Base-by-base conservation (phyloP, 2,888 invertebrate species). In the Phengaris arion region DNA sequence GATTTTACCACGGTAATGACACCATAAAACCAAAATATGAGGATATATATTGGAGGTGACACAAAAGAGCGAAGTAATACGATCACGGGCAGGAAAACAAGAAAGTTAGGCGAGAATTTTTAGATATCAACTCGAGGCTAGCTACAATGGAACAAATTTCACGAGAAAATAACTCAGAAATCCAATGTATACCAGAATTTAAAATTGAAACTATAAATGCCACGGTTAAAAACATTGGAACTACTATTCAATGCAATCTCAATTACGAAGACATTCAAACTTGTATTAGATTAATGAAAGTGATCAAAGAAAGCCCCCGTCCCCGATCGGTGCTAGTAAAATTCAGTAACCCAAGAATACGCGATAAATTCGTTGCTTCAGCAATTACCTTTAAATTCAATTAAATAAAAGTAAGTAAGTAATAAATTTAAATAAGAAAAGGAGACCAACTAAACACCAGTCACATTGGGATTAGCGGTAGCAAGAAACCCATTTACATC, bases 121-220 rank as follows among this genome's bases (percentile, higher is more conserved):
- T 22, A 22, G 48, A 48, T 48, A 48, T 48, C 48, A 6, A 2
- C 48, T 48, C 48, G 48, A 48, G 48, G 22, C 22, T 22, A 22
- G 22, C 22, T 22, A 22, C 22, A 22, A 22, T 22, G 22, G 22
- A 22, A 22, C 0, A 22, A 22, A 22, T 59, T 0, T 59, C 59
- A n/a, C 15, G 80, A 59, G 74, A 75, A 6, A 76, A 15, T 57
- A 79, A 80, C 55, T 22, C 79, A 10, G 79, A 80, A 76, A 68
- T 80, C 10, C 80, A 80, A 74, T 79, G 78, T 68, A 55, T 80
- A 8, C 79, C 78, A 4, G 78, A 80, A 70, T 74, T 76, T 35
- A 78, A 76, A 55, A 69, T 75, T 22, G 79, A 80, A 77, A 80
- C 79, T 72, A 46, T 80, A 35, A 68, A 48, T 7, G 74, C 75